These are phyloP conservation scores for Anoplopoma fimbria DNA, from an alignment of 2,113 vertebrate genomes.

Conservation along the genomic window DNA sequence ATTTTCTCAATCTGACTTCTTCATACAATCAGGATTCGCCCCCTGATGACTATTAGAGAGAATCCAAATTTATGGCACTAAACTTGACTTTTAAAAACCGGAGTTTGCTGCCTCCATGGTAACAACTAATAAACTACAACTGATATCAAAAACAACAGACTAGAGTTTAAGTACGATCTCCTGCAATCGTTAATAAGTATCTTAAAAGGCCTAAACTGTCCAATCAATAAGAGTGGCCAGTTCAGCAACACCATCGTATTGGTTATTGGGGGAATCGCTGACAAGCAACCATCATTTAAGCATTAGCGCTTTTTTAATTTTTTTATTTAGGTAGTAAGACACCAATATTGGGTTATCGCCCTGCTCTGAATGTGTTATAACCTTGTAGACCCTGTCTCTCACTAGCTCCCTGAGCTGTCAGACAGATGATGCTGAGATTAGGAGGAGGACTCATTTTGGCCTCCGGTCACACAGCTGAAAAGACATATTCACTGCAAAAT, in stretches of 20 bases:
- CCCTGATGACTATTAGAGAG: no score
- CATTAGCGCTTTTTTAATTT: background rate
- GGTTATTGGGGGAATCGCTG: background rate
- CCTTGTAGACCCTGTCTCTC: background rate
- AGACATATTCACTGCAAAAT: conserved; percentile 26
- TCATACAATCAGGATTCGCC: no score
- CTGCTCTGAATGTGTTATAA: conserved; percentile 11
- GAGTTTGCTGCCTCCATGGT: no score
- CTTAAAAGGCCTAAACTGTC: background rate
- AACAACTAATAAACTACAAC: background rate
- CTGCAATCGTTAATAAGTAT: background rate
- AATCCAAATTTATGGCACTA: no score
- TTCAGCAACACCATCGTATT: background rate
- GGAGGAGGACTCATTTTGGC: conserved; percentile 33
- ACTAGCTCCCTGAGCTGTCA: conserved; percentile 38
- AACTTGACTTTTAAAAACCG: no score
- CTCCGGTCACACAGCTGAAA: conserved; percentile 43
- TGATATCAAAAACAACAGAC: background rate
- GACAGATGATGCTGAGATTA: conserved; percentile 9
- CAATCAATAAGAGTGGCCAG: background rate
- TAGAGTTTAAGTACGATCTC: background rate
- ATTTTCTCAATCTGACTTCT: background rate
- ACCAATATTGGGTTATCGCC: background rate
- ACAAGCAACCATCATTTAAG: background rate
- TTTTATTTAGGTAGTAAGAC: background rate